Evolutionary conservation across 2,113 vertebrate genomes (phyloP).

Genomic region (Platycercus adscitus): DNA sequence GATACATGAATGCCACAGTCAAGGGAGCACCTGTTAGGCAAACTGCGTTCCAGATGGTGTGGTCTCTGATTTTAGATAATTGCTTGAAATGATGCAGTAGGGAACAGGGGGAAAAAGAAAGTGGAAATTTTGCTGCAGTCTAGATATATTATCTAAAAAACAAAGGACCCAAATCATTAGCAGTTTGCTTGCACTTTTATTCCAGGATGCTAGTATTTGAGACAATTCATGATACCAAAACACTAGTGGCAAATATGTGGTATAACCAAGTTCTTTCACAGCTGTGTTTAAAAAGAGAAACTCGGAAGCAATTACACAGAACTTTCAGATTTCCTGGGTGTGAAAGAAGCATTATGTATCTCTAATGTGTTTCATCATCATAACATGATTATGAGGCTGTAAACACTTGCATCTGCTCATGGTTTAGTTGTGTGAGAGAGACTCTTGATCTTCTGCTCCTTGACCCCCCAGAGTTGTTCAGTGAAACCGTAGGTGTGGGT

Average conservation of each 20-base stretch:
- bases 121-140: neutral
- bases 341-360: neutral
- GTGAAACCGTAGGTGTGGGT: neutral
- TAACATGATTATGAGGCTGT: neutral
- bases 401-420: neutral
- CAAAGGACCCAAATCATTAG: neutral
- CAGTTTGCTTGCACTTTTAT: neutral
- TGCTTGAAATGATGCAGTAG: neutral
- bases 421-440: neutral
- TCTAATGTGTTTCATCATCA: neutral
- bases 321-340: neutral
- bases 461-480: neutral
- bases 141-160: neutral
- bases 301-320: neutral
- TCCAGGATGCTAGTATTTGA: neutral
- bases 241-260: accelerated
- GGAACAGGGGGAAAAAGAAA: neutral
- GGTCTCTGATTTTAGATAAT: neutral
- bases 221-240: neutral
- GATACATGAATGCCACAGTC: neutral
- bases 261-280: neutral
- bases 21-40: neutral
- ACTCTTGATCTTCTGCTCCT: neutral
- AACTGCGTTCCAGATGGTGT: neutral
- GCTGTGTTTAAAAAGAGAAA: neutral